Conservation (phyloP, 2,888 invertebrate species). For the Drosophila prolongata region DNA sequence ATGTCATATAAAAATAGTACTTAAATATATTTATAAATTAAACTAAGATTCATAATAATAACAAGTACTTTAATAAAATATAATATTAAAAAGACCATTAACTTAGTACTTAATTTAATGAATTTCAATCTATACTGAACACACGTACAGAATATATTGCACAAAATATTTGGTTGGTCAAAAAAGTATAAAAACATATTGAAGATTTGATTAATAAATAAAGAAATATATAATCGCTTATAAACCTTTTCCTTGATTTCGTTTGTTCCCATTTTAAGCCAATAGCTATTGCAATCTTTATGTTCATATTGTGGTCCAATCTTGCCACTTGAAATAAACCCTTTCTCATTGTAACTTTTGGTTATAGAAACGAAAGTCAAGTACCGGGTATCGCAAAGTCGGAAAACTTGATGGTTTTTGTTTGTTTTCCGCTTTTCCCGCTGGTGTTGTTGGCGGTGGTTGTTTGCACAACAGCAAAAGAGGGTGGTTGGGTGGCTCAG, state of each 20-base stretch:
- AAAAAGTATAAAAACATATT: too few species aligned
- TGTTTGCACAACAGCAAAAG: conserved; percentile 41
- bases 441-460: conserved; percentile 36
- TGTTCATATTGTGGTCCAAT: neutral
- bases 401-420: conserved; percentile 1
- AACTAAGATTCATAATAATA: too few species aligned
- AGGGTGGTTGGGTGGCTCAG: conserved; percentile 19
- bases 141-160: too few species aligned
- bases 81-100: too few species aligned
- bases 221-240: too few species aligned
- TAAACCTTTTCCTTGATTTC: neutral
- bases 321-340: neutral
- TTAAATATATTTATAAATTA: too few species aligned
- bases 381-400: conserved; percentile 15
- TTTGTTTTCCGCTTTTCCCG: conserved; percentile 7
- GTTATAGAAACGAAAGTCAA: neutral
- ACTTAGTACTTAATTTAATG: too few species aligned
- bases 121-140: too few species aligned
- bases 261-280: neutral
- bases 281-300: neutral
- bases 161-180: too few species aligned
- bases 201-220: too few species aligned
- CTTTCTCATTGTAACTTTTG: neutral
- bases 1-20: too few species aligned
- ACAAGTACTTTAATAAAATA: too few species aligned